A percentile compares a stretch with the other conserved stretches of the same genome.
phyloP scores from a whole-genome alignment of 2,797 vertebrate species.

The Todus mexicanus region DNA sequence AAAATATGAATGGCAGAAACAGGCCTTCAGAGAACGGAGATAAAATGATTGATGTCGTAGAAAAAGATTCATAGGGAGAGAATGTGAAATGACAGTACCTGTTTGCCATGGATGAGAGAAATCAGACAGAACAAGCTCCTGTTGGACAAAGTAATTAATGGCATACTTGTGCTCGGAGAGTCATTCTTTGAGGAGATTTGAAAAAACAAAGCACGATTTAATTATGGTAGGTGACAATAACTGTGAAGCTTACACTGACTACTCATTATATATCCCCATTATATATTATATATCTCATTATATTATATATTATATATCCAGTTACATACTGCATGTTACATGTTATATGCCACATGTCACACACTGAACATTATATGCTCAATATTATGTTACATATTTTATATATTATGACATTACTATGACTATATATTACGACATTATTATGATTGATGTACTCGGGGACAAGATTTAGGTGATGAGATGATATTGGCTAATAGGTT shows the following conservation, averaged over 20 bases:
- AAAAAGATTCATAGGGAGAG: neutral
- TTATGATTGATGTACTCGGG: no score
- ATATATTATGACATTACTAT: no score
- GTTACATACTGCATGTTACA: neutral
- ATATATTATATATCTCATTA: no score
- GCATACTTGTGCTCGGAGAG: neutral
- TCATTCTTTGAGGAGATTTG: neutral
- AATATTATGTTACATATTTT: neutral
- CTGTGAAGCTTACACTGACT: neutral
- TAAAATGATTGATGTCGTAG: neutral
- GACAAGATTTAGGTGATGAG: no score
- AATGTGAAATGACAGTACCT: neutral
- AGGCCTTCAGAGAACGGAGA: neutral
- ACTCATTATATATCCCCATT: no score
- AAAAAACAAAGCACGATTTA: neutral
- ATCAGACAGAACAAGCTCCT: neutral
- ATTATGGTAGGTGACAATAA: neutral
- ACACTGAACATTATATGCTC: neutral
- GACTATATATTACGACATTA: no score
- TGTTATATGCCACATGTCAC: neutral
- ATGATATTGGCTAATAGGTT: no score
- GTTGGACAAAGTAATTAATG: neutral
- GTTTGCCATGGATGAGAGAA: neutral
- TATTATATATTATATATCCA: neutral
- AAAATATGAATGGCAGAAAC: neutral